Evolutionary conservation across 2,888 invertebrate species (phyloP).

Genomic region (Listrodromus nycthemerus): DNA sequence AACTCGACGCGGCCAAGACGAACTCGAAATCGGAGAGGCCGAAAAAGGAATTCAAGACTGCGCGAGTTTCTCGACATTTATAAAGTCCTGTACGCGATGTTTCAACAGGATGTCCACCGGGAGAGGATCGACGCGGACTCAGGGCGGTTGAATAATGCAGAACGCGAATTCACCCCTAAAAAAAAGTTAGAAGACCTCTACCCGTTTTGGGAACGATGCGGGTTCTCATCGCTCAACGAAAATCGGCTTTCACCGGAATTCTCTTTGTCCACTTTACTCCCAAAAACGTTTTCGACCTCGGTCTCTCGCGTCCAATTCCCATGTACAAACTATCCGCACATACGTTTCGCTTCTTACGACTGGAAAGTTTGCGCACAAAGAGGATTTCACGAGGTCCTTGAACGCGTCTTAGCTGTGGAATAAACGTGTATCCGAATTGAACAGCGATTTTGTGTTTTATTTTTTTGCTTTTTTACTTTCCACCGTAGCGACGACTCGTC

Average conservation of each 20-base stretch:
- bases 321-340: conserved; percentile 34
- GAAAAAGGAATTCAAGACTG: not conserved
- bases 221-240: conserved; percentile 37
- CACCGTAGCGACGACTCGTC: not conserved
- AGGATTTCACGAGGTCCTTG: not conserved
- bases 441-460: not conserved
- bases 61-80: not conserved
- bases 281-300: conserved; percentile 17
- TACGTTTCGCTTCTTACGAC: not conserved
- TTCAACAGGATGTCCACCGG: not conserved
- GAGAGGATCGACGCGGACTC: conserved; percentile 19
- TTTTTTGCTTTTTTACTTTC: not conserved
- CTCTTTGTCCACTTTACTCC: conserved; percentile 59
- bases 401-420: not conserved
- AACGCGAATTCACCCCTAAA: conserved; percentile 44
- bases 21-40: conserved; percentile 20
- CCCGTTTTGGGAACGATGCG: not conserved
- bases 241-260: conserved; percentile 60
- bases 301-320: conserved; percentile 1
- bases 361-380: conserved; percentile 39
- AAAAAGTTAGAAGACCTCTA: conserved; percentile 51
- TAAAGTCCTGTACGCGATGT: not conserved
- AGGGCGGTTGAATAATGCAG: conserved; percentile 66
- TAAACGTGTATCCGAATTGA: not conserved
- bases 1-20: not conserved